Base-by-base conservation (phyloP, 2,888 invertebrate genomes). In the Iselma pallidipennis region DNA sequence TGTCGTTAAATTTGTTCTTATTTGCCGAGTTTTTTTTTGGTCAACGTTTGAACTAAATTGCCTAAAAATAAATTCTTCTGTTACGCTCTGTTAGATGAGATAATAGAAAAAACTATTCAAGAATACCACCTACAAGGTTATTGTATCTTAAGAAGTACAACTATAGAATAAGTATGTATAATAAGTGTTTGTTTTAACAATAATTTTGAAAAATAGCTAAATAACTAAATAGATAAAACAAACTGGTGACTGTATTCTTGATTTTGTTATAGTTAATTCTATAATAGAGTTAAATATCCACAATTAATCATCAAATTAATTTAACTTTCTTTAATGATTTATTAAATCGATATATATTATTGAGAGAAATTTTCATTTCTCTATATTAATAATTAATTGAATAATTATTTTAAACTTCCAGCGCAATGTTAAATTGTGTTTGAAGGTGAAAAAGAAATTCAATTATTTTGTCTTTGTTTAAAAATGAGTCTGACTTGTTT, bases 31-130 rank as follows among this genome's bases (percentile, higher is more conserved):
- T n/a, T 33, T 16, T 37, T 37, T 37, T 16, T 37, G 16, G 37
- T 37, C 37, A 37, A 37, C 9, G 55, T 62, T 58, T 62, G 62
- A 62, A 59, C 45, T 57, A 29, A 49, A 56, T 63, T 63, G 55
- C 59, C 54, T 55, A 63, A 61, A 61, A 63, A 63, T 63, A 59
- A 63, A 63, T 70, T 71, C 71, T 63, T 67, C 63, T 61, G 71
- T 68, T 68, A 66, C 63, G 72, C 67, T 71, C 72, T 70, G 71
- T 67, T 69, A 67, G 66, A 64, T 64, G 66, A 59, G 65, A 66
- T 72, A 71, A 71, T 70, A 71, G 71, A 70, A 69, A 59, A 37
- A 66, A 59, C 55, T 59, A 58, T 63, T 55, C 58, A 51, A 59
- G 59, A 66, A 62, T 67, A 65, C 69, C 70, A 58, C 69, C 69